Evolutionary conservation across 2,113 vertebrate species (phyloP), one percentile per base, ranked within the genome.

Genomic region (Erythrolamprus reginae): DNA sequence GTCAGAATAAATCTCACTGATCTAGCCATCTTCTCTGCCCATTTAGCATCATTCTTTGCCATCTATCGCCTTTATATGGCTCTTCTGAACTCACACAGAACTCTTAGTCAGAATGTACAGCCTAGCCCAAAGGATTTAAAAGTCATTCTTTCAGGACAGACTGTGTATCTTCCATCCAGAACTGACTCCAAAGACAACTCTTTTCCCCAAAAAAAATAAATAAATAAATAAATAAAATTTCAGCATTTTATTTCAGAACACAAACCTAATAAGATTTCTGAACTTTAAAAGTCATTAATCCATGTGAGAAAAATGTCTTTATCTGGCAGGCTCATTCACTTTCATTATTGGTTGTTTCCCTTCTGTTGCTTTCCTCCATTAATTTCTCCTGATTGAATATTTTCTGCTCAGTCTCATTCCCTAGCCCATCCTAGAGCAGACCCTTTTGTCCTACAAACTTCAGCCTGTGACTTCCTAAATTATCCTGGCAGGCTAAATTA

Each of bases 381-480:
- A 50, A 86, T 90, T 90, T 51, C 70, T 48, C 28, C 19, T 15
- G 53, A 47, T 9, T 56, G 45, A 55, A 56, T 28, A 19, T 56
- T 52, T n/a, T 47, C 17, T 51, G n/a, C 9, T 26, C 45, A 52
- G 28, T 1, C 15, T 21, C 56, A 61, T 21, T 24, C 42, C 24
- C 26, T 21, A 5, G 8, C 42, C 53, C 17, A 61, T 13, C 70
- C 56, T 24, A 56, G 42, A 21, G 10, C 15, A 48, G 28, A 28
- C 3, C 26, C 5, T 38, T 28, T n/a, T 91, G 19, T 87, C 55
- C 28, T 50, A 58, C 87, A 38, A 87, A n/a, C 90, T 38, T 82
- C 86, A 88, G 86, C 21, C 52, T 1, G 12, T 50, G 65, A 58
- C 52, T 90, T 90, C 90, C 90, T 91, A 84, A 91, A 51, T 91